Conservation (phyloP, 2,888 invertebrate genomes). For the Dasysyrphus albostriatus region DNA sequence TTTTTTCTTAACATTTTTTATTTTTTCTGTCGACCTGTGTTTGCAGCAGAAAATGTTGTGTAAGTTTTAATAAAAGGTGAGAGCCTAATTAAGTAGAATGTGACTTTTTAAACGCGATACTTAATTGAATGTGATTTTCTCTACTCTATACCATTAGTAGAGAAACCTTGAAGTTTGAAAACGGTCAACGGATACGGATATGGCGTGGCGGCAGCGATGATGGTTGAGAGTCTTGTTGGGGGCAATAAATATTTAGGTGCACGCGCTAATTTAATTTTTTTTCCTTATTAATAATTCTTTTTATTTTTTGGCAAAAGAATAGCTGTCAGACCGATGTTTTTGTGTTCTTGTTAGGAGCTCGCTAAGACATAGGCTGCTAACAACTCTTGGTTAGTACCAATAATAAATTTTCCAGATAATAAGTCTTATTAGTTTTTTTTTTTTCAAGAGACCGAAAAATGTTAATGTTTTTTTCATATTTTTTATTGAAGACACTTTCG, state of each 20-base stretch:
- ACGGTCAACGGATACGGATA: constrained; percentile 16
- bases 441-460: constrained; percentile 1
- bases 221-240: background rate
- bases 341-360: constrained; percentile 20
- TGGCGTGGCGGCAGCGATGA: background rate
- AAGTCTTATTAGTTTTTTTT: constrained; percentile 18
- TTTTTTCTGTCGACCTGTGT: constrained; percentile 15
- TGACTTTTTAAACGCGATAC: constrained; percentile 64
- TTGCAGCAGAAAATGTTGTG: constrained; percentile 1
- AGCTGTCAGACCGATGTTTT: constrained; percentile 29
- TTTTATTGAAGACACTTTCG: constrained; percentile 26
- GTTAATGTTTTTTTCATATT: background rate
- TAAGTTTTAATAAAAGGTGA: constrained; percentile 52
- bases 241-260: constrained; percentile 34
- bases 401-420: constrained; percentile 25
- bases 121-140: constrained; percentile 69
- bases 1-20: constrained; percentile 19
- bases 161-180: constrained; percentile 32
- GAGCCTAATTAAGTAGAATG: constrained; percentile 68
- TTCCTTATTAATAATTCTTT: constrained; percentile 16
- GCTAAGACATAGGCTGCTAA: constrained; percentile 14
- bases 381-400: background rate
- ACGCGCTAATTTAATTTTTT: constrained; percentile 18
- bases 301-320: constrained; percentile 16
- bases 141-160: constrained; percentile 5